Evolutionary conservation across 2,888 invertebrate species (phyloP).

Genomic region (Ochropleura plecta): DNA sequence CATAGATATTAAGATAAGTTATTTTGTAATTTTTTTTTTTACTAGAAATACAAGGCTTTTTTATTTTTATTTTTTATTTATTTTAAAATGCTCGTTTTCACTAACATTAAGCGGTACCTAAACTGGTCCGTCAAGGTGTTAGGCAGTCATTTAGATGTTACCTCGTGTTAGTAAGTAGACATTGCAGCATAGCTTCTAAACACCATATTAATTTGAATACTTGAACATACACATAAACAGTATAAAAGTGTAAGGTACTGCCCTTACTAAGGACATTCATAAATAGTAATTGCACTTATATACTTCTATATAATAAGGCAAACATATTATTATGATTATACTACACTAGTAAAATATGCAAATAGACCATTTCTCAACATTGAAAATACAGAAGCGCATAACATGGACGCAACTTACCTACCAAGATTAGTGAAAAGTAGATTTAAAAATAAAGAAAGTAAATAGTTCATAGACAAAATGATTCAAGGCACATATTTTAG

Average conservation of each 20-base stretch:
- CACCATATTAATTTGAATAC: background rate
- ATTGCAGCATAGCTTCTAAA: background rate
- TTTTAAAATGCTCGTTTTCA: background rate
- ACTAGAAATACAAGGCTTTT: too few relatives aligned
- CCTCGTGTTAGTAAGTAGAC: background rate
- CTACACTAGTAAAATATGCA: background rate
- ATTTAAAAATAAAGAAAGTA: background rate
- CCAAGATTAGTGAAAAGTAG: background rate
- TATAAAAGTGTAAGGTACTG: conserved; percentile 41
- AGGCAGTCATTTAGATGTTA: background rate
- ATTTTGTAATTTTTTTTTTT: too few relatives aligned
- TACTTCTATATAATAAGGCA: conserved; percentile 9
- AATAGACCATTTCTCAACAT: background rate
- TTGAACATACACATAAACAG: conserved; percentile 1
- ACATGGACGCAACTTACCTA: background rate
- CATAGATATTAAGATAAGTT: too few relatives aligned
- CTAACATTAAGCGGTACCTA: background rate
- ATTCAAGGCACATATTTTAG: background rate
- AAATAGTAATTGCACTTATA: conserved; percentile 51
- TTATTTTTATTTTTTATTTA: too few relatives aligned
- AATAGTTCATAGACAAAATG: background rate
- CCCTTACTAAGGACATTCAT: conserved; percentile 10
- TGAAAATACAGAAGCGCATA: background rate
- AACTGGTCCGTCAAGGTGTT: background rate
- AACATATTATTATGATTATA: background rate